A percentile compares a stretch with the other conserved stretches of the same genome.
phyloP scores from a whole-genome alignment of 2,888 invertebrate genomes.

The Nomada goodeniana region DNA sequence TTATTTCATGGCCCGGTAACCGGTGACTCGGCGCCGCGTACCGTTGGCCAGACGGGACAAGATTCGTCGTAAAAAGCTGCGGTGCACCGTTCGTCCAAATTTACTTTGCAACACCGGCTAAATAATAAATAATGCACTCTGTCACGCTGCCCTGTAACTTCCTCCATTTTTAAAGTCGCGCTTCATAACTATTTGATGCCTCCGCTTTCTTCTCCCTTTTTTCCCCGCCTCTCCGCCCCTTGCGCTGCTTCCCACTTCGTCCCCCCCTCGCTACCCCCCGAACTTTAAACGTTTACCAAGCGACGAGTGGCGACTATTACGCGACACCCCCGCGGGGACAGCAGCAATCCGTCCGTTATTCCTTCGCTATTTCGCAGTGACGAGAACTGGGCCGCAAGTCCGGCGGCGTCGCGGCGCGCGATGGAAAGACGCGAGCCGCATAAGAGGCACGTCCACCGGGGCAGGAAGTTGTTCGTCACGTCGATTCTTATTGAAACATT shows the following conservation, averaged over 20 bases:
- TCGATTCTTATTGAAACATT: slow-evolving; percentile 83
- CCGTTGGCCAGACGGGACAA: slow-evolving; percentile 27
- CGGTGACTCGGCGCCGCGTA: slow-evolving; percentile 29
- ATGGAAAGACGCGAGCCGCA: slow-evolving; percentile 46
- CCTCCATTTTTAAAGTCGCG: slow-evolving; percentile 59
- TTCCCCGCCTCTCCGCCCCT: not conserved
- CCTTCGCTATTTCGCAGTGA: not conserved
- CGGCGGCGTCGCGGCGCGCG: not conserved
- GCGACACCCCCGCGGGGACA: not conserved
- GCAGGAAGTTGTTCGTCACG: slow-evolving; percentile 76
- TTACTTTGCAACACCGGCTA: slow-evolving; percentile 60
- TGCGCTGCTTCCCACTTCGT: not conserved
- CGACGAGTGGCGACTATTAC: slow-evolving; percentile 3
- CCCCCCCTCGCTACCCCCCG: not conserved
- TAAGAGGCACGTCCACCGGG: slow-evolving; percentile 67
- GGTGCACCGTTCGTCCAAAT: slow-evolving; percentile 59
- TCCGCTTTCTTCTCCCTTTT: slow-evolving; percentile 21
- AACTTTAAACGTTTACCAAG: not conserved
- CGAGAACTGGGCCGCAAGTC: slow-evolving; percentile 14
- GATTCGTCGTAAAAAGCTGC: slow-evolving; percentile 56
- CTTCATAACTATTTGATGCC: slow-evolving; percentile 56
- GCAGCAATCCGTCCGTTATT: not conserved
- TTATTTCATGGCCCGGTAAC: slow-evolving; percentile 55
- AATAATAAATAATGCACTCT: slow-evolving; percentile 63
- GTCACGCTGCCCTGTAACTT: slow-evolving; percentile 51